Evolutionary conservation across 1,140 invertebrate genomes (phyloP).

Genomic region (Parasteatoda tepidariorum): DNA sequence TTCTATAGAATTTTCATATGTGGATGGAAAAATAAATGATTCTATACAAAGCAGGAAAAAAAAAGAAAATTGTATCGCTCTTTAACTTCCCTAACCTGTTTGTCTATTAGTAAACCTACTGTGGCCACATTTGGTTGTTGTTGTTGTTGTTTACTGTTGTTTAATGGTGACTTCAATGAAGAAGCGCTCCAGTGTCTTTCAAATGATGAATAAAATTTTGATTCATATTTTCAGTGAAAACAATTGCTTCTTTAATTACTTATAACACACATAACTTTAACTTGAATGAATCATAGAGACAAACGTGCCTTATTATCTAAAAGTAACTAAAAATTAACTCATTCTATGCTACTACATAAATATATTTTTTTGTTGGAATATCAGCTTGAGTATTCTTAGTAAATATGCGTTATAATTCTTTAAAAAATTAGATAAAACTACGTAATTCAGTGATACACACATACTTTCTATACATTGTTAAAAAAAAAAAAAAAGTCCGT

Average conservation of each 20-base stretch:
- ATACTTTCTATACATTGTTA: too few relatives aligned
- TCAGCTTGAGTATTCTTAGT: neutral
- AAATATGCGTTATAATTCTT: neutral
- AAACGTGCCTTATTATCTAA: neutral
- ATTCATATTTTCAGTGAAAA: constrained; percentile 58
- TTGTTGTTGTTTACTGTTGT: constrained; percentile 56
- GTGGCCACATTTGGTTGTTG: constrained; percentile 55
- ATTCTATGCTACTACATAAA: neutral
- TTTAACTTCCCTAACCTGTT: constrained; percentile 14
- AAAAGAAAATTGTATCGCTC: constrained; percentile 27
- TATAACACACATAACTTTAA: neutral
- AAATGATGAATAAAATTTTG: constrained; percentile 60
- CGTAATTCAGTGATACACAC: too few relatives aligned
- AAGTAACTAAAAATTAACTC: neutral
- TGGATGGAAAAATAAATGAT: neutral
- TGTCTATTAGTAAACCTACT: constrained; percentile 47
- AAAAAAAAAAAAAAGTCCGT: too few relatives aligned
- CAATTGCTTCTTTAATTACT: neutral
- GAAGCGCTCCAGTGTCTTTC: constrained; percentile 53
- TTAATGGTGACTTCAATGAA: constrained; percentile 36
- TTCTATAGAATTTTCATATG: neutral
- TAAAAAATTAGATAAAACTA: constrained; percentile 84
- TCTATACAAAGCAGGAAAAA: neutral
- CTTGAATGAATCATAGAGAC: neutral
- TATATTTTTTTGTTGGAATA: neutral